A percentile compares a stretch with the other conserved stretches of the same genome.
Conservation (phyloP, 2,888 invertebrate species). For the Microctonus brassicae region DNA sequence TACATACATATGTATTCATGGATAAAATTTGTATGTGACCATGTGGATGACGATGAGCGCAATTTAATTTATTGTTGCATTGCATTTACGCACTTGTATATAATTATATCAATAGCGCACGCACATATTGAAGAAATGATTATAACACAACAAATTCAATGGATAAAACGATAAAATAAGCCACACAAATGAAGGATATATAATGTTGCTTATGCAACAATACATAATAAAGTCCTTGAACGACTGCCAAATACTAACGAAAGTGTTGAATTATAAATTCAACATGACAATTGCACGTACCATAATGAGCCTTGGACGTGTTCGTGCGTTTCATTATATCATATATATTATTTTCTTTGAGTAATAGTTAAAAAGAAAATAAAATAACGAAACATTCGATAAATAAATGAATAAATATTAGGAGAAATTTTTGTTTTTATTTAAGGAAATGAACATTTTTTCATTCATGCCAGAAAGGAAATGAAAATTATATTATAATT, state of each 20-base stretch:
- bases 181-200: neutral
- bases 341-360: neutral
- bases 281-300: constrained; percentile 24
- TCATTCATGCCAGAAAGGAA: no score
- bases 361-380: neutral
- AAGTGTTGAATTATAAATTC: constrained; percentile 53
- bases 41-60: neutral
- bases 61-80: neutral
- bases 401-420: neutral
- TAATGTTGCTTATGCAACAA: constrained; percentile 51
- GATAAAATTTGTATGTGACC: neutral
- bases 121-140: neutral
- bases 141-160: neutral
- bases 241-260: constrained; percentile 56
- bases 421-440: neutral
- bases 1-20: neutral
- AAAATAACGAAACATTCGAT: neutral
- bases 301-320: constrained; percentile 27
- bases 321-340: constrained; percentile 2
- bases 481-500: no score
- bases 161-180: neutral
- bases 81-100: neutral
- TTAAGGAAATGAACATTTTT: neutral
- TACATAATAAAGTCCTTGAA: constrained; percentile 56
- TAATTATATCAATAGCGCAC: no score